phyloP scores from a whole-genome alignment of 2,113 vertebrate species.

The Neogale vison region DNA sequence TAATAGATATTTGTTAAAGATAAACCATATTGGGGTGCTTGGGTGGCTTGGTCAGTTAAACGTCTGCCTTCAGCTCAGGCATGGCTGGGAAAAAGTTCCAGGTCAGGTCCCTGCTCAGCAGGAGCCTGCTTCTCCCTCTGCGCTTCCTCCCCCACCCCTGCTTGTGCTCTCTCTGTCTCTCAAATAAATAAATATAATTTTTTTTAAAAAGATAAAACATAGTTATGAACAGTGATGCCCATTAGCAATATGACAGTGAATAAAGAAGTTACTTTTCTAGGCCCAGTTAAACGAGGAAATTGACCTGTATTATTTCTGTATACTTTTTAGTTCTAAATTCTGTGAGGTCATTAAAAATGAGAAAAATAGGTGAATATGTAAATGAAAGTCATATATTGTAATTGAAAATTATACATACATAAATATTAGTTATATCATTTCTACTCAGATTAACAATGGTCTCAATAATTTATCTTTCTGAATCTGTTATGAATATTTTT shows the following conservation, averaged over 20 bases:
- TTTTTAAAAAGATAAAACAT: no score
- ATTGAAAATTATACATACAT: background rate
- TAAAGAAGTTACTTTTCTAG: background rate
- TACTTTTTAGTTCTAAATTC: conserved; percentile 9
- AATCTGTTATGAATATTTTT: background rate
- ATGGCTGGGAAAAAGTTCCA: background rate
- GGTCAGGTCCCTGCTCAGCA: no score
- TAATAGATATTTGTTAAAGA: conserved; percentile 25
- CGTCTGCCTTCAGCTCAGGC: background rate
- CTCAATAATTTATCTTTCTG: background rate
- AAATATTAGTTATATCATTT: conserved; percentile 8
- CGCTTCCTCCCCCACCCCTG: no score
- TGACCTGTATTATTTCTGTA: conserved; percentile 2
- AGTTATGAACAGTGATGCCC: background rate
- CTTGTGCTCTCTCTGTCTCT: no score
- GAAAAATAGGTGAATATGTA: background rate
- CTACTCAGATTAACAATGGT: background rate
- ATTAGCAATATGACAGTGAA: background rate
- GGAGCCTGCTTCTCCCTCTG: no score
- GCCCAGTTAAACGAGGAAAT: background rate
- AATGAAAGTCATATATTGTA: background rate
- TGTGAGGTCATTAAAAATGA: conserved; percentile 47
- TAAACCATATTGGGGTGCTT: background rate
- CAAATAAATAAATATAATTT: no score
- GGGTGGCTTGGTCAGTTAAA: background rate